These are phyloP conservation scores for Marcusenius ussheri DNA, from an alignment of 2,113 vertebrate species.

Conservation along the genomic window DNA sequence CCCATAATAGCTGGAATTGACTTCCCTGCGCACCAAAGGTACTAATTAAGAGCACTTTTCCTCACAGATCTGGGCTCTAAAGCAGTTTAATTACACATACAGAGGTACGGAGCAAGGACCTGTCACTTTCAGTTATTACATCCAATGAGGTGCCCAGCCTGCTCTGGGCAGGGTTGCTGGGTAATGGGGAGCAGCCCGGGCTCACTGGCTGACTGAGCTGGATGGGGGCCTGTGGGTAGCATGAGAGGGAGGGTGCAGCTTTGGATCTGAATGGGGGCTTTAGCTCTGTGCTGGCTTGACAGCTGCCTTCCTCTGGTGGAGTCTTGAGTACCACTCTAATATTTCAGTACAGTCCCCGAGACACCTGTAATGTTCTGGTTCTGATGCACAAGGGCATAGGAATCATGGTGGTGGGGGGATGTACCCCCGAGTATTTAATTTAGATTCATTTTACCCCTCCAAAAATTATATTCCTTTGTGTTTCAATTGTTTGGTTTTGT, in stretches of 20 bases:
- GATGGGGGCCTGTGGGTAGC: background rate
- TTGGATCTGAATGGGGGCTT: background rate
- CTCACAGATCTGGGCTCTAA: conserved; percentile 37
- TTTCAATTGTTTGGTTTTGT: background rate
- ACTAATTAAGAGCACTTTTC: conserved; percentile 50
- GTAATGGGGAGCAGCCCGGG: background rate
- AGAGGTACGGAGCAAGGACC: conserved; percentile 8
- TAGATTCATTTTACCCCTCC: background rate
- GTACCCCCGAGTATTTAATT: background rate
- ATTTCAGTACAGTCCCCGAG: background rate
- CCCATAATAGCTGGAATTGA: conserved; percentile 11
- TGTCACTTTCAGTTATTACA: conserved; percentile 22
- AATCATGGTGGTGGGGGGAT: background rate
- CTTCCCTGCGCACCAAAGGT: conserved; percentile 28
- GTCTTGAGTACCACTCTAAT: background rate
- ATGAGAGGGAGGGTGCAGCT: background rate
- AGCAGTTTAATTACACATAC: conserved; percentile 26
- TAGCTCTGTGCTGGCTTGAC: background rate
- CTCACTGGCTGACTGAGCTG: background rate
- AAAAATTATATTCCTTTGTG: background rate
- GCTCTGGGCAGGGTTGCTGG: background rate
- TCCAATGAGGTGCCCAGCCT: background rate
- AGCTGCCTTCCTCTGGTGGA: background rate
- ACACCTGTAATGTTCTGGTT: background rate
- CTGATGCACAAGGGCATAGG: background rate